Evolutionary conservation across 2,113 vertebrate species (phyloP), one percentile per base, ranked within the genome.

Genomic region (Carlito syrichta): DNA sequence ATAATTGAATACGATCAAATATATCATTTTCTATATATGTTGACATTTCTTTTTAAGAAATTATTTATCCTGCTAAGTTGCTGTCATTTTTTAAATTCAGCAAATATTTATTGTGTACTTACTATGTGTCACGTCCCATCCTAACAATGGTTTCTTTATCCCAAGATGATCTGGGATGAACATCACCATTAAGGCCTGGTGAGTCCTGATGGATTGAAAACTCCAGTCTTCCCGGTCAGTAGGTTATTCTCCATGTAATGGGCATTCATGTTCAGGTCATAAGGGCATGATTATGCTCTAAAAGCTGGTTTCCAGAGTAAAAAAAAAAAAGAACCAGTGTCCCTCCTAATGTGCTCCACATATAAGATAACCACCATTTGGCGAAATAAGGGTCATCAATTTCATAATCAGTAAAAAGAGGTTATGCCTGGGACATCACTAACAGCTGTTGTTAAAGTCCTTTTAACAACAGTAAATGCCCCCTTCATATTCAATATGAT

Each of bases 391-490:
- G 38, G 11, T 73, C 60, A 89, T 4, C 56, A 60, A 83, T 86
- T 86, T 93, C 78, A 84, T 90, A 89, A 90, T 87, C 35, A 88
- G 30, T 87, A 89, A 86, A 94, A 85, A 88, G 27, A 89, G n/a
- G 32, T 76, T 45, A 60, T 87, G n/a, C n/a, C 40, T 56, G 43
- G 43, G 25, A 54, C 17, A 66, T 86, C 38, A 62, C 86, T 86
- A 78, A 77, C 16, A 32, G 45, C 19, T 66, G 66, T 13, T 62
- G 27, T 95, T 94, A 92, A 94, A 81, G 3, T 14, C 45, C 14
- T 90, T 90, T n/a, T n/a, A n/a, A n/a, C n/a, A n/a, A n/a, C n/a
- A n/a, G 66, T 58, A 52, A 85, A 94, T 60, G 1, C 9, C 7
- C 0, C 22, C 13, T 92, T 84, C 17, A 38, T 66, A 69, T 35